These are phyloP conservation scores for Sebastes umbrosus DNA, from an alignment of 2,797 vertebrate genomes.

Conservation along the genomic window DNA sequence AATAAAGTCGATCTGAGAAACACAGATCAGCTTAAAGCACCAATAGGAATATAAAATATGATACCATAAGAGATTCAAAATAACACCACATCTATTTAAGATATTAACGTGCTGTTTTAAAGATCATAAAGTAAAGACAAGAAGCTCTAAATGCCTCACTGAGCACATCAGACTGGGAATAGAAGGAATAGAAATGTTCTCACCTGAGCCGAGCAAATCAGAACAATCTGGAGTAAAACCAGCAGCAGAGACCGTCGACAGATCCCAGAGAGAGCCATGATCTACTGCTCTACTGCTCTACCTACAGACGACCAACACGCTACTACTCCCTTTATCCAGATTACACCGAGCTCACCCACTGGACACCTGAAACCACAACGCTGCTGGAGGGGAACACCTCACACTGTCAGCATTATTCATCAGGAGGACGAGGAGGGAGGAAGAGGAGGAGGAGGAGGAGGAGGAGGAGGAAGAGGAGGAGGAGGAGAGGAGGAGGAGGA, in stretches of 20 bases:
- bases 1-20: not conserved
- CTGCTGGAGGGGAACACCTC: conserved; percentile 14
- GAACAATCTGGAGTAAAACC: conserved; percentile 84
- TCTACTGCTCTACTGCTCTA: conserved; percentile 1
- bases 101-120: not conserved
- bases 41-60: not conserved
- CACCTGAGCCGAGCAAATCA: conserved; percentile 91
- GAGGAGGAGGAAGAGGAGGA: too few species aligned
- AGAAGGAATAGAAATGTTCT: conserved; percentile 57
- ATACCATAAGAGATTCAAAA: not conserved
- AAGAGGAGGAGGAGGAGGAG: too few species aligned
- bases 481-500: too few species aligned
- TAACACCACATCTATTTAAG: not conserved
- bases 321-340: conserved; percentile 60
- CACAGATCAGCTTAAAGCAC: not conserved
- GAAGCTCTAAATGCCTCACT: not conserved
- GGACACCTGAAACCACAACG: not conserved
- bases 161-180: not conserved
- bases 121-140: not conserved
- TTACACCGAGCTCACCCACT: not conserved
- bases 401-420: too few species aligned
- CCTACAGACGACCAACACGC: conserved; percentile 57
- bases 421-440: too few species aligned
- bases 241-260: conserved; percentile 63
- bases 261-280: conserved; percentile 79